Percentiles rank a stretch among this genome's conserved stretches.
Conservation (phyloP, 1,140 invertebrate genomes). For the Neodiprion fabricii region DNA sequence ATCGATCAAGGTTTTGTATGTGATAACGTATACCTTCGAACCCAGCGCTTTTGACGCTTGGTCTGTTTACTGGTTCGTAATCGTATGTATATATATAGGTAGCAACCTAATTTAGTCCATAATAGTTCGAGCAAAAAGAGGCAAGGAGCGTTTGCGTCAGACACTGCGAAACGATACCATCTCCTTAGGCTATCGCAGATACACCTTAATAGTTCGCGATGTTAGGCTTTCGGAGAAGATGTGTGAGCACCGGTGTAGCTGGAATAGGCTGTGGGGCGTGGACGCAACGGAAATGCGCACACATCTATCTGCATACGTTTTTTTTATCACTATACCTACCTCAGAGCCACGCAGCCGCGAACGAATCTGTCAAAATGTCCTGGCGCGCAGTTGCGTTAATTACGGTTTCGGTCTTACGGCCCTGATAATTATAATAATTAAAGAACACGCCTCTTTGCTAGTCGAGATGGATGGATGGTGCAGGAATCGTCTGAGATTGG, state of each 20-base stretch:
- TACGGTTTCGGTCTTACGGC: constrained; percentile 48
- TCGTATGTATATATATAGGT: too few species aligned
- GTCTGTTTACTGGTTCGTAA: too few species aligned
- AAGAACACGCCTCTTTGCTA: constrained; percentile 52
- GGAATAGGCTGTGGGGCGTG: background rate
- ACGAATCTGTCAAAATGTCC: constrained; percentile 62
- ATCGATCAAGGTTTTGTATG: too few species aligned
- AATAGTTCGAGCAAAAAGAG: too few species aligned
- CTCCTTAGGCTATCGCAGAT: background rate
- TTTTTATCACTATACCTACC: constrained; percentile 51
- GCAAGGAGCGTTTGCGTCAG: background rate
- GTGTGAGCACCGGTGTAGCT: background rate
- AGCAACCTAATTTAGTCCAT: too few species aligned
- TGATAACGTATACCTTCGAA: too few species aligned
- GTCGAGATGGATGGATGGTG: constrained; percentile 47
- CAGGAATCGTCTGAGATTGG: constrained; percentile 42
- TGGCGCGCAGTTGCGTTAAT: constrained; percentile 56
- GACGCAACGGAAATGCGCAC: background rate
- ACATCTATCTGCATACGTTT: constrained; percentile 20
- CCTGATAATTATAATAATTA: constrained; percentile 64
- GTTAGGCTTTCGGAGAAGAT: background rate
- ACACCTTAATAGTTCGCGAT: background rate
- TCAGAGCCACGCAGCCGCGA: constrained; percentile 36
- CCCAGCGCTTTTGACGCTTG: too few species aligned
- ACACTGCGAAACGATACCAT: background rate